Conservation (phyloP, 92 coral and sea anemone species). For the Ricordea florida region DNA sequence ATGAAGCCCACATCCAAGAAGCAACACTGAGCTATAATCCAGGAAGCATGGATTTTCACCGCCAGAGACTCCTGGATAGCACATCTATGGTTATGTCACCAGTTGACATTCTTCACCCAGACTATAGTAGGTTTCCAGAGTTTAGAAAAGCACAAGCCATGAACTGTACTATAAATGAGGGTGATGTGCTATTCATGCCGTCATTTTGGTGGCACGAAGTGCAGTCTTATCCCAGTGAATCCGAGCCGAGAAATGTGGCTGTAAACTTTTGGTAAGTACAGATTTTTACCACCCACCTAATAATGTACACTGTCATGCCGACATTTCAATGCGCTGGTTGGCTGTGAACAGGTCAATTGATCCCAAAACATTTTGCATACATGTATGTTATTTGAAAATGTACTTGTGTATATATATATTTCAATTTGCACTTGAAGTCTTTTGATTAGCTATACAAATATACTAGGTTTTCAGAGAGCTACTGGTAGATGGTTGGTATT, state of each 20-base stretch:
- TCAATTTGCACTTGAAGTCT: too few species aligned
- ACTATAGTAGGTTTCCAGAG: constrained; percentile 76
- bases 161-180: constrained; percentile 85
- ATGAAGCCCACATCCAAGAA: constrained; percentile 90
- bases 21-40: constrained; percentile 64
- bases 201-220: constrained; percentile 98
- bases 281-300: too few species aligned
- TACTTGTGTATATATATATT: too few species aligned
- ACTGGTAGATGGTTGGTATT: too few species aligned
- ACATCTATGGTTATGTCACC: constrained; percentile 97
- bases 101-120: constrained; percentile 78
- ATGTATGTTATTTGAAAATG: too few species aligned
- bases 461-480: too few species aligned
- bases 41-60: constrained; percentile 51
- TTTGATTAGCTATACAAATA: too few species aligned
- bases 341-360: too few species aligned
- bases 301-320: too few species aligned
- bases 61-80: constrained; percentile 74
- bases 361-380: too few species aligned
- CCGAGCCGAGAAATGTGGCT: constrained; percentile 66
- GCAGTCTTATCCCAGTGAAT: constrained; percentile 69
- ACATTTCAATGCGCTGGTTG: too few species aligned
- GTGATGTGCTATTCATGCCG: constrained; percentile 90
- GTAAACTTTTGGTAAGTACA: constrained; percentile 90
- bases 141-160: constrained; percentile 68